Percentiles rank a stretch among this genome's conserved stretches.
Evolutionary conservation across 2,797 vertebrate genomes (phyloP).

Genomic region (Sebastiscus tertius): DNA sequence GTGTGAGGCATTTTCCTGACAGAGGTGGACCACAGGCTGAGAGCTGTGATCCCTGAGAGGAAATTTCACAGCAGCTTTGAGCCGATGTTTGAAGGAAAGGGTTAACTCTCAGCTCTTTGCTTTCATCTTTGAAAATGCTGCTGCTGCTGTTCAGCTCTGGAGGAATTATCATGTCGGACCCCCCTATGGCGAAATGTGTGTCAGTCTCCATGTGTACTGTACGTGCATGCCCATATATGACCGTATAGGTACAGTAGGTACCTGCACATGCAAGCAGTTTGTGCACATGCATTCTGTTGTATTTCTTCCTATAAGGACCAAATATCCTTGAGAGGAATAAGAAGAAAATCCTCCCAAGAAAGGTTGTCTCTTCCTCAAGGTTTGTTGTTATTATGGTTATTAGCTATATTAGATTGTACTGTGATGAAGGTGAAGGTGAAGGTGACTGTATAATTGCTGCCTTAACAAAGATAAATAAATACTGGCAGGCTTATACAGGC

Average conservation of each 20-base stretch:
- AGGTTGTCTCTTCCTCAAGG: not conserved
- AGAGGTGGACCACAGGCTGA: conserved; percentile 34
- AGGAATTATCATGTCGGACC: conserved; percentile 53
- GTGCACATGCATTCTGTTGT: not conserved
- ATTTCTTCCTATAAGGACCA: not conserved
- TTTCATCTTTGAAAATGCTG: conserved; percentile 65
- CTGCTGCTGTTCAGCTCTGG: conserved; percentile 56
- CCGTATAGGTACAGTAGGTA: not conserved
- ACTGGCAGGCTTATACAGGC: not conserved
- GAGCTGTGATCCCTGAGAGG: conserved; percentile 12
- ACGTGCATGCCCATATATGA: not conserved
- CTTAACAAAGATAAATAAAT: not conserved
- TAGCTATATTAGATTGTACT: not conserved
- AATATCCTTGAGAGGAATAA: not conserved
- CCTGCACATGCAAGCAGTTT: not conserved
- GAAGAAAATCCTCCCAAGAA: not conserved
- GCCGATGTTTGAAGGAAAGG: conserved; percentile 39
- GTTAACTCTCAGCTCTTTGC: conserved; percentile 54
- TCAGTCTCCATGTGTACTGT: conserved; percentile 29
- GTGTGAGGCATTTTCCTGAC: not conserved
- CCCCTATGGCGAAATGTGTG: conserved; percentile 26
- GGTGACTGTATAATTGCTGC: not conserved
- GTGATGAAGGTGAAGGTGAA: not conserved
- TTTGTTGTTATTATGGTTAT: not conserved
- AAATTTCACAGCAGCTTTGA: conserved; percentile 55